Conservation (phyloP, 1,140 invertebrate species). For the Proctacanthus coquilletti region DNA sequence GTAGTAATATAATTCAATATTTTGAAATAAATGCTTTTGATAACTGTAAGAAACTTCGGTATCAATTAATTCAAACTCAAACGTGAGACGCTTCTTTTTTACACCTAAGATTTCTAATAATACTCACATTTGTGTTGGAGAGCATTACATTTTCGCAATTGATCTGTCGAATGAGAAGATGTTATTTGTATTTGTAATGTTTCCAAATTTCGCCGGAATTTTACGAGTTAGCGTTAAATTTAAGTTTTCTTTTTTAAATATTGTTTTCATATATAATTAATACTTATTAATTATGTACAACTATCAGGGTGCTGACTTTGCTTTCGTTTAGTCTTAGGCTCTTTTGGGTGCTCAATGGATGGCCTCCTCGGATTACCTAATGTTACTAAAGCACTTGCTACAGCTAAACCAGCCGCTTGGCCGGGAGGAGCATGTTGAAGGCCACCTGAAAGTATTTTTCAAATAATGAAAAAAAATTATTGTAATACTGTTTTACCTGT, state of each 20-base stretch:
- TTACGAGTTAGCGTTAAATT: no score
- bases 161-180: conserved; percentile 1
- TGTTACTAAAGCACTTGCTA: conserved; percentile 73
- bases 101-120: no score
- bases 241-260: conserved; percentile 1
- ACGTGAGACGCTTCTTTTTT: no score
- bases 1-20: no score
- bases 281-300: conserved; percentile 28
- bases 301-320: conserved; percentile 57
- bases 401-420: conserved; percentile 66
- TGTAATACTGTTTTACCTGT: conserved; percentile 36
- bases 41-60: no score
- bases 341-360: conserved; percentile 49
- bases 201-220: no score
- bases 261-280: conserved; percentile 4
- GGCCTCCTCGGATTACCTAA: conserved; percentile 61
- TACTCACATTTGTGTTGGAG: no score
- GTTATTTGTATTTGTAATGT: no score
- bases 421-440: conserved; percentile 58
- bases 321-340: conserved; percentile 46
- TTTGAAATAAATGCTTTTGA: no score
- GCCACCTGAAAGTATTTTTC: conserved; percentile 16
- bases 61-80: no score
- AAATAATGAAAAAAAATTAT: not conserved
- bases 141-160: no score